Evolutionary conservation across 2,888 invertebrate species (phyloP).

Genomic region (Platycnemis pennipes): DNA sequence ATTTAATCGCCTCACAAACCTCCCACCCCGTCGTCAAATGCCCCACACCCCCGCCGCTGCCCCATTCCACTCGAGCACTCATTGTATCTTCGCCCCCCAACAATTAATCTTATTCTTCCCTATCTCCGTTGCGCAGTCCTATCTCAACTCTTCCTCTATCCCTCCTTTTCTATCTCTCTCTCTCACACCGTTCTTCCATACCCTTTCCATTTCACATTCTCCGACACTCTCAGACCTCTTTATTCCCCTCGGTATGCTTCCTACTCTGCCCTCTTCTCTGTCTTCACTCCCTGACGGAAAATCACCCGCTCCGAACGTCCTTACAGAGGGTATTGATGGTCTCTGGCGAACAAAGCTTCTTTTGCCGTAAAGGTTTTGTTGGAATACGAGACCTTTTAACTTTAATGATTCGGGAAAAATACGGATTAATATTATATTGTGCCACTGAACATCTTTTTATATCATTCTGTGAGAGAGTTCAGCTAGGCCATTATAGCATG

Average conservation of each 20-base stretch:
- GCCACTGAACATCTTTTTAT: too few relatives aligned
- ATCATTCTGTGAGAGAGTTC: too few relatives aligned
- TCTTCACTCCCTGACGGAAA: not conserved
- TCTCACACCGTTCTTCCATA: not conserved
- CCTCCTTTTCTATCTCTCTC: not conserved
- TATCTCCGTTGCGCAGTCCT: not conserved
- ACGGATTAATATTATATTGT: not conserved
- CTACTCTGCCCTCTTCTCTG: not conserved
- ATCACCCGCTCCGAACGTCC: not conserved
- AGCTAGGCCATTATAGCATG: too few relatives aligned
- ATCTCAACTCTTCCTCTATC: not conserved
- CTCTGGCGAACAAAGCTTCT: not conserved
- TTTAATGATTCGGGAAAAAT: not conserved
- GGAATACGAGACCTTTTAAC: not conserved
- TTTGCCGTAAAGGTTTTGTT: not conserved
- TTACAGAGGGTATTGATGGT: not conserved
- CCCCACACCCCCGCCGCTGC: not conserved
- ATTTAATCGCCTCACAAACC: constrained; percentile 51
- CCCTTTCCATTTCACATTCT: not conserved
- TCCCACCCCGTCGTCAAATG: not conserved
- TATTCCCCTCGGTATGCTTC: not conserved
- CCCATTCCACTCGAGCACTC: not conserved
- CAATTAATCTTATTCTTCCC: constrained; percentile 39
- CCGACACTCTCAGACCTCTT: constrained; percentile 2
- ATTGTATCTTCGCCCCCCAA: constrained; percentile 23